phyloP scores from a whole-genome alignment of 2,113 vertebrate genomes.

The Salminus brasiliensis region DNA sequence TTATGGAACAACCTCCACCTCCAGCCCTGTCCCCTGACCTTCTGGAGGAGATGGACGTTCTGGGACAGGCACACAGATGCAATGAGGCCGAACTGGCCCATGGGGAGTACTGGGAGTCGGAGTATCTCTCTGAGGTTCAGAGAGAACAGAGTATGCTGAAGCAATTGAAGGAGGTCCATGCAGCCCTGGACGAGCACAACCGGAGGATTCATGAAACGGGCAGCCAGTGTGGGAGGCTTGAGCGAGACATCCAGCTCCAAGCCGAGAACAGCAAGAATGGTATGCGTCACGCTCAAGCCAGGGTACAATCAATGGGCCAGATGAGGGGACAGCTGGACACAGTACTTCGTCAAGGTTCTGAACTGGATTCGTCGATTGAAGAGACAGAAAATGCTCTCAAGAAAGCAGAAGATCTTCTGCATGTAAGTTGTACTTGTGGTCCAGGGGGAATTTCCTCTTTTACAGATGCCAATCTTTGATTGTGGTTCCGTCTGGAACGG shows the following conservation, averaged over 20 bases:
- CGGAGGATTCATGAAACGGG: constrained; percentile 76
- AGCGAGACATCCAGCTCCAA: constrained; percentile 75
- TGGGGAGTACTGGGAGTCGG: constrained; percentile 79
- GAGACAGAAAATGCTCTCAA: constrained; percentile 76
- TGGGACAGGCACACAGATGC: constrained; percentile 63
- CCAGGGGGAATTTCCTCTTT: no score
- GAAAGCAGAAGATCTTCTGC: constrained; percentile 74
- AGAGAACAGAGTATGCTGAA: constrained; percentile 79
- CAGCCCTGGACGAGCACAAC: constrained; percentile 76
- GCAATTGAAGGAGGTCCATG: constrained; percentile 72
- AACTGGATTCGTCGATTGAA: constrained; percentile 75
- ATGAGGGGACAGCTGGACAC: constrained; percentile 81
- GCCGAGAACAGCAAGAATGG: constrained; percentile 51
- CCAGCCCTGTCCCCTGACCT: constrained; percentile 63
- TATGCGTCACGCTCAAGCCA: constrained; percentile 15
- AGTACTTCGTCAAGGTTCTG: constrained; percentile 76
- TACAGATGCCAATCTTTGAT: no score
- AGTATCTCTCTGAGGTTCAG: constrained; percentile 79
- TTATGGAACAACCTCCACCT: constrained; percentile 64
- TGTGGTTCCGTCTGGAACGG: no score
- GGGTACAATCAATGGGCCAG: constrained; percentile 69
- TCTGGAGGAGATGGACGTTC: constrained; percentile 60
- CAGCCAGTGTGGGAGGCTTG: constrained; percentile 69
- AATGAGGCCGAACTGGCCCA: constrained; percentile 79
- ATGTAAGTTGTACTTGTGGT: constrained; percentile 71